These are phyloP conservation scores for Dinomys branickii DNA, from an alignment of 2,113 vertebrate genomes.

Conservation along the genomic window DNA sequence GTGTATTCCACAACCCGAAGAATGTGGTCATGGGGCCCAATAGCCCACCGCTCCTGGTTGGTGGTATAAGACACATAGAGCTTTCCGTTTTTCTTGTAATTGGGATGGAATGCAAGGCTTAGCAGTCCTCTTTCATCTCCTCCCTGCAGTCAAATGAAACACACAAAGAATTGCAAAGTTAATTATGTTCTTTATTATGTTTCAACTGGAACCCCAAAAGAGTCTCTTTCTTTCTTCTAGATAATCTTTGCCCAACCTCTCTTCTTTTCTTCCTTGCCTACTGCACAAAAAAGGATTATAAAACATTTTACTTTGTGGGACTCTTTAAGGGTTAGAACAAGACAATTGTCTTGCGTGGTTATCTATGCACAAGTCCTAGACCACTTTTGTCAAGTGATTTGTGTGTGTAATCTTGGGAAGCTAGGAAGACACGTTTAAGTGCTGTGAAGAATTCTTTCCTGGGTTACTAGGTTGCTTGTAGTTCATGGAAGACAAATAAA, in stretches of 20 bases:
- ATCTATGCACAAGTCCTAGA: slow-evolving; percentile 88
- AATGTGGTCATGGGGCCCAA: slow-evolving; percentile 99
- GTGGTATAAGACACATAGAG: slow-evolving; percentile 99
- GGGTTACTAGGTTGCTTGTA: slow-evolving; percentile 95
- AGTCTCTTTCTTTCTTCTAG: slow-evolving; percentile 87
- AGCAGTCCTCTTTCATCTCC: slow-evolving; percentile 99
- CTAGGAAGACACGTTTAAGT: slow-evolving; percentile 93
- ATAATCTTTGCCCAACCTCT: slow-evolving; percentile 90
- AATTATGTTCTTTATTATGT: slow-evolving; percentile 96
- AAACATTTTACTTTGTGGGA: slow-evolving; percentile 93
- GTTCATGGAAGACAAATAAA: slow-evolving; percentile 94
- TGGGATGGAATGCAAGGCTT: slow-evolving; percentile 99
- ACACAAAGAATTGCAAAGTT: slow-evolving; percentile 98
- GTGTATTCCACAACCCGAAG: slow-evolving; percentile 99
- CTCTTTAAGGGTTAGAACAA: slow-evolving; percentile 89
- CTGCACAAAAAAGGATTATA: slow-evolving; percentile 95
- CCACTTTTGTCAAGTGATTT: slow-evolving; percentile 95
- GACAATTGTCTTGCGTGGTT: slow-evolving; percentile 90
- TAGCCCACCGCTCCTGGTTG: slow-evolving; percentile 99
- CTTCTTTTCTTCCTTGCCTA: slow-evolving; percentile 89
- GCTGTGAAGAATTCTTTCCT: slow-evolving; percentile 93
- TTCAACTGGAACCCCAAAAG: slow-evolving; percentile 88
- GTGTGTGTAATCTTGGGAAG: slow-evolving; percentile 96
- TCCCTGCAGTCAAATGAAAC: slow-evolving; percentile 98
- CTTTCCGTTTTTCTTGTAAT: slow-evolving; percentile 99